phyloP scores from a whole-genome alignment of 35 echinoderm and acorn worm genomes.

The Ophiothrix spiculata region DNA sequence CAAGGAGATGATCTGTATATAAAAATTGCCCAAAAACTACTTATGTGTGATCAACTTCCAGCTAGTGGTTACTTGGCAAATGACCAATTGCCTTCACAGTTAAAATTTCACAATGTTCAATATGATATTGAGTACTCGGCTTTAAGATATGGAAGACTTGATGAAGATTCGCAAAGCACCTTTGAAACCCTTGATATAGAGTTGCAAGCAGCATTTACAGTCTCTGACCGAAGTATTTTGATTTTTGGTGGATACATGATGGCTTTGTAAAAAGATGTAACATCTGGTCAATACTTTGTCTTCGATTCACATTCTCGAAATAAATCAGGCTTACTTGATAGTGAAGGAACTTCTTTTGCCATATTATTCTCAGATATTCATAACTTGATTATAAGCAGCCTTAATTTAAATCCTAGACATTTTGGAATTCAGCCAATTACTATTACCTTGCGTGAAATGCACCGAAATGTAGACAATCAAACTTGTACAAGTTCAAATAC shows the following conservation, averaged over 20 bases:
- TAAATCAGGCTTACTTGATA: not conserved
- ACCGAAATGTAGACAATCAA: not conserved
- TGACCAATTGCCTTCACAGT: no score
- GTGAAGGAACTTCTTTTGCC: not conserved
- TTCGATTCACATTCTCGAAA: constrained; percentile 10
- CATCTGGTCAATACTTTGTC: not conserved
- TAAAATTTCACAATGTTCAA: no score
- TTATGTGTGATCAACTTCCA: no score
- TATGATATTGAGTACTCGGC: no score
- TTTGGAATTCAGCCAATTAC: constrained; percentile 6
- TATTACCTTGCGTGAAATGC: not conserved
- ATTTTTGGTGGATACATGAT: not conserved
- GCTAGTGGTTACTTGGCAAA: no score
- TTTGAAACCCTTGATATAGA: no score
- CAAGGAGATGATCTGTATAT: no score
- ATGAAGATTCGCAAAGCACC: no score
- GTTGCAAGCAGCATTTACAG: constrained; percentile 25
- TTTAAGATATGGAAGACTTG: no score
- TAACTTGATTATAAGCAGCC: not conserved
- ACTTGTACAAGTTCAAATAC: not conserved
- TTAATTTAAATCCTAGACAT: not conserved
- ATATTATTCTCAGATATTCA: not conserved
- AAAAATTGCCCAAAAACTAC: no score
- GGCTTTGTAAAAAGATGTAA: not conserved
- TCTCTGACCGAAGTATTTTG: not conserved